Conservation (phyloP, 2,888 invertebrate genomes). For the Phortica magna region DNA sequence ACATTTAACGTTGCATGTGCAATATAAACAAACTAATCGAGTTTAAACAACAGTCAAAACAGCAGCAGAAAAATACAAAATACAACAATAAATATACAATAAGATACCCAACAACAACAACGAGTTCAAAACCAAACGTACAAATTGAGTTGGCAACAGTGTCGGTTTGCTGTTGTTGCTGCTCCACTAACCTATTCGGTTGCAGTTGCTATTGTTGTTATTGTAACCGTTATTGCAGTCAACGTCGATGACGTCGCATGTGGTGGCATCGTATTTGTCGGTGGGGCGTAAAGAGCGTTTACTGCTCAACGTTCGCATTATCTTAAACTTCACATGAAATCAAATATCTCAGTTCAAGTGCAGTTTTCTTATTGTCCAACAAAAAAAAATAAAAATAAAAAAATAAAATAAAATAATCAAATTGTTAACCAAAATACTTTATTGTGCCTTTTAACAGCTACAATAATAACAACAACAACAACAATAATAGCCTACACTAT, state of each 20-base stretch:
- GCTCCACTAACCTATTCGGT: constrained; percentile 30
- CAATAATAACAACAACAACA: not conserved
- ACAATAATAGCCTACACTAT: not conserved
- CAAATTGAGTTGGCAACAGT: not conserved
- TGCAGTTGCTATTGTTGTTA: not conserved
- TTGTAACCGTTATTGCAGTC: not conserved
- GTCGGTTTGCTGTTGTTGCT: not conserved
- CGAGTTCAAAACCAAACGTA: constrained; percentile 21
- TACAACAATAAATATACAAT: not conserved
- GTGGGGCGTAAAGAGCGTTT: not conserved
- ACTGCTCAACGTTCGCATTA: constrained; percentile 33
- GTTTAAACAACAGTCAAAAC: constrained; percentile 24
- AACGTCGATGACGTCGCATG: constrained; percentile 11
- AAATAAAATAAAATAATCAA: constrained; percentile 20
- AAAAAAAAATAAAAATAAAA: constrained; percentile 26
- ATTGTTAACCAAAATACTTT: constrained; percentile 2
- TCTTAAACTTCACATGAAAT: constrained; percentile 60
- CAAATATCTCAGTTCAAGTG: constrained; percentile 64
- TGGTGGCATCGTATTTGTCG: not conserved
- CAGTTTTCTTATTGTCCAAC: constrained; percentile 49
- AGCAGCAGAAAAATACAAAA: constrained; percentile 30
- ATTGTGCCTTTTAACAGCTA: constrained; percentile 2
- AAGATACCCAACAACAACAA: not conserved
- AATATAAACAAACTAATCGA: constrained; percentile 31
- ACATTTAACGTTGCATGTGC: constrained; percentile 38